Percentiles rank a stretch among this genome's conserved stretches.
Evolutionary conservation across 2,113 vertebrate species (phyloP).

Genomic region (Acrocephalus arundinaceus): DNA sequence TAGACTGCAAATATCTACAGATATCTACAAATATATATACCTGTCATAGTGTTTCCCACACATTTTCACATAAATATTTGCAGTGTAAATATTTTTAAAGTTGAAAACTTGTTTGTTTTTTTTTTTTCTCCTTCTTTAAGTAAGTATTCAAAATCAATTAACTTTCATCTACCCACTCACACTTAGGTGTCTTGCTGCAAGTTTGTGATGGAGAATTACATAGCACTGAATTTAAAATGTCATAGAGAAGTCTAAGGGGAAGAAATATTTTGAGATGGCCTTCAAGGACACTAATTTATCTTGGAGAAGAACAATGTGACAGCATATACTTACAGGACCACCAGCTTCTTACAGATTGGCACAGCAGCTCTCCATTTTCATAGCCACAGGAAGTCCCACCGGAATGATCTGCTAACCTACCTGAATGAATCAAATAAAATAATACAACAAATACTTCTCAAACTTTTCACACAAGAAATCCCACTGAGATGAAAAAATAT

Average conservation of each 20-base stretch:
- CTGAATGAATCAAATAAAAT: conserved; percentile 56
- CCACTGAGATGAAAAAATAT: not conserved
- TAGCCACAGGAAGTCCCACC: conserved; percentile 38
- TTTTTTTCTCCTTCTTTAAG: not conserved
- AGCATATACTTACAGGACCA: conserved; percentile 77
- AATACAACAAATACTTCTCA: not conserved
- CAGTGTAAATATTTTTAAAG: not conserved
- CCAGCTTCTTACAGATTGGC: conserved; percentile 75
- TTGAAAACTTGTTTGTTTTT: not conserved
- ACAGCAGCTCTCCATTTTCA: conserved; percentile 30
- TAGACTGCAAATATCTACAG: not conserved
- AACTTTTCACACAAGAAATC: not conserved
- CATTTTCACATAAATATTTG: not conserved
- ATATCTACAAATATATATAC: not conserved
- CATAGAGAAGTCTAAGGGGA: not conserved
- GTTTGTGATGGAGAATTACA: not conserved
- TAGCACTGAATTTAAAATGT: not conserved
- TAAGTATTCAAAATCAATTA: not conserved
- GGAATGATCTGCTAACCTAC: conserved; percentile 72
- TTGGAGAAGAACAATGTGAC: not conserved
- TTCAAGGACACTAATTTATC: not conserved
- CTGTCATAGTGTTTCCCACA: not conserved
- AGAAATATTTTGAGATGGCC: not conserved
- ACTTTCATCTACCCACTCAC: not conserved
- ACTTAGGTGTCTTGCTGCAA: not conserved